phyloP scores from a whole-genome alignment of 2,797 vertebrate species.

The Neostethus bicornis region DNA sequence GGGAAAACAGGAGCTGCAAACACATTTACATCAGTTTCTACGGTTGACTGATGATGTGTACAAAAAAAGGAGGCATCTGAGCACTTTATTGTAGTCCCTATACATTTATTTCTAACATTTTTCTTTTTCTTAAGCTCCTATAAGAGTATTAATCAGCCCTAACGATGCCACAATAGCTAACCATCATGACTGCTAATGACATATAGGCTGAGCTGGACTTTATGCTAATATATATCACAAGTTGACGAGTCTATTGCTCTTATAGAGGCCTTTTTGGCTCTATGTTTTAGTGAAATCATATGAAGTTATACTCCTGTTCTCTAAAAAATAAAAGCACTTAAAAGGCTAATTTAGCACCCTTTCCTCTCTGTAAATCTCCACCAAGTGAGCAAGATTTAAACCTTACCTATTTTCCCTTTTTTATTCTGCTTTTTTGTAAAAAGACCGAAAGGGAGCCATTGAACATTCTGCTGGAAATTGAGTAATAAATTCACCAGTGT shows the following conservation, averaged over 20 bases:
- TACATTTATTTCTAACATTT: slow-evolving; percentile 20
- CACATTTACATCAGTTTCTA: slow-evolving; percentile 47
- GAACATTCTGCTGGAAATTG: slow-evolving; percentile 10
- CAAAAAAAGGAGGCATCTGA: slow-evolving; percentile 46
- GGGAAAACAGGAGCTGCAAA: slow-evolving; percentile 38
- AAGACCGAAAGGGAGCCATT: slow-evolving; percentile 27
- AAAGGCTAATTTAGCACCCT: slow-evolving; percentile 32
- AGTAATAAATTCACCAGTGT: slow-evolving; percentile 17
- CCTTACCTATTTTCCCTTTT: slow-evolving; percentile 15
- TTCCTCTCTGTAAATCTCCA: slow-evolving; percentile 30
- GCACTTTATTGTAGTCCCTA: slow-evolving; percentile 37
- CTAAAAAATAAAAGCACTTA: slow-evolving; percentile 35
- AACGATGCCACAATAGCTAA: slow-evolving; percentile 15
- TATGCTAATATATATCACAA: slow-evolving; percentile 13
- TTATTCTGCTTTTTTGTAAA: slow-evolving; percentile 34
- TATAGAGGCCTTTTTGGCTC: slow-evolving; percentile 6
- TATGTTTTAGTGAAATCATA: slow-evolving; percentile 11
- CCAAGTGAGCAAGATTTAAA: slow-evolving; percentile 41
- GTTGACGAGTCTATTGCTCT: slow-evolving; percentile 8
- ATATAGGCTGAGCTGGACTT: slow-evolving; percentile 15
- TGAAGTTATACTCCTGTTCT: slow-evolving; percentile 24
- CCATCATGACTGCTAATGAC: slow-evolving; percentile 31
- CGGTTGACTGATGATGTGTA: slow-evolving; percentile 54
- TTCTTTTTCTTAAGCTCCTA: slow-evolving; percentile 26
- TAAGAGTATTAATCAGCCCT: slow-evolving; percentile 30